Evolutionary conservation across 2,888 invertebrate species (phyloP).

Genomic region (Brassicogethes aeneus): DNA sequence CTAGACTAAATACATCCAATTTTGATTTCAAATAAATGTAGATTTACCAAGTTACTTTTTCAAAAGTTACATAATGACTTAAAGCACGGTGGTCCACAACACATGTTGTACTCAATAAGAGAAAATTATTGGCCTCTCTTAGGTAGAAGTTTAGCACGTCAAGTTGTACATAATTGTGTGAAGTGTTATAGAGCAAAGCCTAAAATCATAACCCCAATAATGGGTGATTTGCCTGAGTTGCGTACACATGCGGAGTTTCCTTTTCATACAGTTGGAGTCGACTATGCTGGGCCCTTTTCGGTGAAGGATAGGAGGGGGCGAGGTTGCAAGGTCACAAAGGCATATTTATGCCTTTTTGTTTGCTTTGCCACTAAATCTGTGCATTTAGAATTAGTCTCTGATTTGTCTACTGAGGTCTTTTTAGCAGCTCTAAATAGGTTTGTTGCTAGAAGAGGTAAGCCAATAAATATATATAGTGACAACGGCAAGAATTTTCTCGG

Average conservation of each 20-base stretch:
- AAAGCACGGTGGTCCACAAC: background rate
- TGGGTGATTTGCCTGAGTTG: constrained; percentile 6
- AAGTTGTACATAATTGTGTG: constrained; percentile 2
- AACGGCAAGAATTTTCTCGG: background rate
- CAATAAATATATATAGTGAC: constrained; percentile 2
- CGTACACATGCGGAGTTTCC: constrained; percentile 3
- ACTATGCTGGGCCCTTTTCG: constrained; percentile 11
- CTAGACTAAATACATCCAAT: background rate
- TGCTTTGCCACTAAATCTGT: constrained; percentile 12
- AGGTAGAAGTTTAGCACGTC: background rate
- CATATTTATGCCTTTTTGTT: constrained; percentile 10
- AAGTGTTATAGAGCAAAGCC: constrained; percentile 5
- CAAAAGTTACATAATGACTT: background rate
- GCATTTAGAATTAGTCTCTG: constrained; percentile 12
- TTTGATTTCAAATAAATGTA: background rate
- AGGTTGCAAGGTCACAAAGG: constrained; percentile 6
- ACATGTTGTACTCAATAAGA: background rate
- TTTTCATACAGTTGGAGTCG: constrained; percentile 11
- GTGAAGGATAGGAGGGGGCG: constrained; percentile 7
- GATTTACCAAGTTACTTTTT: background rate
- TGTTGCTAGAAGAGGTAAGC: constrained; percentile 9
- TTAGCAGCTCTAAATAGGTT: constrained; percentile 10
- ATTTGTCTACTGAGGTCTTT: constrained; percentile 10
- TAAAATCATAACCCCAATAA: background rate
- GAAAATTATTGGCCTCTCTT: constrained; percentile 3